Evolutionary conservation across 2,113 vertebrate genomes (phyloP), one percentile per base, ranked within the genome.

Genomic region (Oncorhynchus masou): DNA sequence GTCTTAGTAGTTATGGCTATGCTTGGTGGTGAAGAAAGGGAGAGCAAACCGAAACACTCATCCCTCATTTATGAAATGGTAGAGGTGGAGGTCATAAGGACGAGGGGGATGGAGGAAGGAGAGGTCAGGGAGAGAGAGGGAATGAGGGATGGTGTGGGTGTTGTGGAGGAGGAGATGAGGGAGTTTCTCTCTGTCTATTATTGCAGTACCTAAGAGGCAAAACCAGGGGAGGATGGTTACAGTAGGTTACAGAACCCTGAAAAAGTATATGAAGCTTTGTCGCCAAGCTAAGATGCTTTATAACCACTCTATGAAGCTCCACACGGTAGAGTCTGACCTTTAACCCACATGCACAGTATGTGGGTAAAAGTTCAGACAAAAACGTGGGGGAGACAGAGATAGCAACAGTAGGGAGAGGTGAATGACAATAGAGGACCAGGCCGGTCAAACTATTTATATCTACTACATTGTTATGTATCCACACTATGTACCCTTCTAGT

Each of bases 191-290:
- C 62, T 39, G 39, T 45, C 39, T 45, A 45, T 70, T 71, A 66
- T 84, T 49, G 64, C 29, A 71, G 85, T 86, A 79, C 86, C 73
- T 74, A 59, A 76, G 76, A 59, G 66, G 66, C 68, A n/a, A 20
- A 4, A 9, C 27, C 25, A 70, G 67, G 15, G 64, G 9, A 29
- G 6, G 27, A 19, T 15, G 4, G 65, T 12, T 4, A 29, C 20
- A 19, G 27, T 45, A 11, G 39, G 39, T 39, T 39, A 39, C 39
- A 15, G 51, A 19, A 19, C 51, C 0, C 15, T 54, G 12, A 16
- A 15, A 15, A 19, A 19, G 1, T 2, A 5, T 54, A 15, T 7
- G 15, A 54, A 54, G 16, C 51, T 19, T 54, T 54, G 51, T 54
- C 16, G 51, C 51, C 16, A 45, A 9, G 9, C 39, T 45, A 11